A percentile compares a stretch with the other conserved stretches of the same genome.
phyloP scores from a whole-genome alignment of 1,140 invertebrate species.

The Temnothorax longispinosus region DNA sequence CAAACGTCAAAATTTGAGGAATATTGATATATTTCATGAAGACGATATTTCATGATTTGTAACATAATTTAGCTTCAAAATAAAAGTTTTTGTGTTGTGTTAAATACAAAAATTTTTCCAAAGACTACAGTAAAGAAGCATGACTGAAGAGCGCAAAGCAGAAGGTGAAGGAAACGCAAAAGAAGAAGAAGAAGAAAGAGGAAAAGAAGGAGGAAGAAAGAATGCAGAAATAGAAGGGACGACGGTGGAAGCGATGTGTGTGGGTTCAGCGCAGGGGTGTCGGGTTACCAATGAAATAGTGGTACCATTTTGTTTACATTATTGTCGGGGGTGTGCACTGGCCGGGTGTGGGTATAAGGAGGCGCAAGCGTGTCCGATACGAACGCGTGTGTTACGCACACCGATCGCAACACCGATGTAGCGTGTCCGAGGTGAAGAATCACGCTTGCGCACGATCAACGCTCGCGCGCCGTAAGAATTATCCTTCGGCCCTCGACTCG shows the following conservation, averaged over 20 bases:
- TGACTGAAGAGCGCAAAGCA: slow-evolving; percentile 8
- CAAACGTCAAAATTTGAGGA: background rate
- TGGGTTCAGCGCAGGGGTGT: slow-evolving; percentile 81
- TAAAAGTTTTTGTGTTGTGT: background rate
- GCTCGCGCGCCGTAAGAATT: slow-evolving; percentile 58
- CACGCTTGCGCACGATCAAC: slow-evolving; percentile 62
- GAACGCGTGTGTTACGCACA: slow-evolving; percentile 58
- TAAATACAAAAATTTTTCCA: background rate
- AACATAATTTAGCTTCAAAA: background rate
- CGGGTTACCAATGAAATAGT: slow-evolving; percentile 85
- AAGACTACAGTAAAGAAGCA: background rate
- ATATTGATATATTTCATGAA: background rate
- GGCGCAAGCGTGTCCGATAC: slow-evolving; percentile 19
- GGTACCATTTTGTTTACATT: slow-evolving; percentile 86
- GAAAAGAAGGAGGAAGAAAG: background rate
- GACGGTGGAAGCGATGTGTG: slow-evolving; percentile 78
- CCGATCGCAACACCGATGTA: slow-evolving; percentile 62
- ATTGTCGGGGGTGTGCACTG: slow-evolving; percentile 77
- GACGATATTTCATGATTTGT: background rate
- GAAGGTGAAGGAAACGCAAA: background rate
- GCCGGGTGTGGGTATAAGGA: slow-evolving; percentile 27
- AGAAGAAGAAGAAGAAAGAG: background rate
- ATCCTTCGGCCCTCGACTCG: slow-evolving; percentile 56
- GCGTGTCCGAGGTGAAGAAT: slow-evolving; percentile 60
- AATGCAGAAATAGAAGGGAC: slow-evolving; percentile 12